Conservation (phyloP, 2,888 invertebrate genomes). For the Napeogenes sylphis region DNA sequence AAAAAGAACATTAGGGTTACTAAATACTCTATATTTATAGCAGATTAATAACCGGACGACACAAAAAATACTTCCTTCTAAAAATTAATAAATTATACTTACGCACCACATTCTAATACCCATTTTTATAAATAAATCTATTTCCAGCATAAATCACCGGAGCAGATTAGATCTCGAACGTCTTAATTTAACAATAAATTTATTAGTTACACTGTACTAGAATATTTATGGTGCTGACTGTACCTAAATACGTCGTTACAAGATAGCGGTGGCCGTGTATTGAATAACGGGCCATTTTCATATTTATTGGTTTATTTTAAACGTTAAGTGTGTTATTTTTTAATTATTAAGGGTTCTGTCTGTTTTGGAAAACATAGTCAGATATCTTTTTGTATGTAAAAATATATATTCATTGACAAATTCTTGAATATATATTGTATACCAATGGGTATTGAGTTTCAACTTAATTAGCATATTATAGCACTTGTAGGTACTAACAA, state of each 20-base stretch:
- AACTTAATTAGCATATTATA: too few relatives aligned
- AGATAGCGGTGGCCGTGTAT: constrained; percentile 61
- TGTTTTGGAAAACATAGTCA: too few relatives aligned
- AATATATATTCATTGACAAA: too few relatives aligned
- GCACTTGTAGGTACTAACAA: too few relatives aligned
- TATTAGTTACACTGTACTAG: constrained; percentile 49
- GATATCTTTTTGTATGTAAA: background rate
- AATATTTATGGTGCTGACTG: constrained; percentile 60
- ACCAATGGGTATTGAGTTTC: too few relatives aligned
- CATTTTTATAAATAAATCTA: constrained; percentile 63
- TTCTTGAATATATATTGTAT: too few relatives aligned
- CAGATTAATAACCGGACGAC: too few relatives aligned
- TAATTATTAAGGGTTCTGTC: constrained; percentile 28
- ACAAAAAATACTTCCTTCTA: too few relatives aligned
- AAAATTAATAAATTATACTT: constrained; percentile 9
- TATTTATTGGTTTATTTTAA: constrained; percentile 6
- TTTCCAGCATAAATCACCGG: constrained; percentile 62
- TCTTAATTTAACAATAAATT: constrained; percentile 74
- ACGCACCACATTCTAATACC: constrained; percentile 39
- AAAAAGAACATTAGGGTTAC: too few relatives aligned
- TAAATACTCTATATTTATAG: too few relatives aligned
- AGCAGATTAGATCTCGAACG: constrained; percentile 70
- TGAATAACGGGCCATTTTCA: constrained; percentile 53
- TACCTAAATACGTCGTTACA: constrained; percentile 68
- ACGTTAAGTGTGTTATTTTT: constrained; percentile 30